Conservation (phyloP, 2,113 vertebrate species). For the Hypomesus transpacificus region DNA sequence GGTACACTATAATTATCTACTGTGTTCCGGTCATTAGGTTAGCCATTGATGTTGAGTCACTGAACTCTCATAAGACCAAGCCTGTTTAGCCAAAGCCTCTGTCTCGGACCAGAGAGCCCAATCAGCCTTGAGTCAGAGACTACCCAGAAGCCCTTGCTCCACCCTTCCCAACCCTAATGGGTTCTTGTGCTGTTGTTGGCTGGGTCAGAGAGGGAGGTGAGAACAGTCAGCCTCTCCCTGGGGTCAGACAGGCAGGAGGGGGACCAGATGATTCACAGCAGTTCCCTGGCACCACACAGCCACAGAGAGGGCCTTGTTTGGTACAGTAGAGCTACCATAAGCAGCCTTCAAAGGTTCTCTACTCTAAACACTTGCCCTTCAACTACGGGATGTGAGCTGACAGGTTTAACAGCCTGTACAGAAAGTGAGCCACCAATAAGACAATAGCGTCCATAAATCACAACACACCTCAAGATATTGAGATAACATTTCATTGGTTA, state of each 20-base stretch:
- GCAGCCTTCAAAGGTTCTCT: too few relatives aligned
- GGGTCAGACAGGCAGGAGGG: constrained; percentile 15
- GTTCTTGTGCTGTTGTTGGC: constrained; percentile 31
- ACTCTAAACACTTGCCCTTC: too few relatives aligned
- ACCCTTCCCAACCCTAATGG: constrained; percentile 30
- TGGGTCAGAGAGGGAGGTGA: constrained; percentile 32
- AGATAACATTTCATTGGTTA: too few relatives aligned
- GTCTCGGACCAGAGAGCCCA: constrained; percentile 11
- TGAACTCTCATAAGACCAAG: constrained; percentile 21
- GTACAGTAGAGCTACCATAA: too few relatives aligned
- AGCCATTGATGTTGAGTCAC: constrained; percentile 44
- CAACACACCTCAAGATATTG: too few relatives aligned
- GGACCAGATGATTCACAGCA: constrained; percentile 43
- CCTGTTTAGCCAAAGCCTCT: constrained; percentile 9
- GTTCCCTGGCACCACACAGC: constrained; percentile 21
- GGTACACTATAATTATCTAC: constrained; percentile 19
- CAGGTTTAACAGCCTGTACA: too few relatives aligned
- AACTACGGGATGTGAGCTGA: too few relatives aligned
- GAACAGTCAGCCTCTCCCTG: constrained; percentile 23
- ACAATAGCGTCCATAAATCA: too few relatives aligned
- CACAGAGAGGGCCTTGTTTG: too few relatives aligned
- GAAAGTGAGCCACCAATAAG: too few relatives aligned
- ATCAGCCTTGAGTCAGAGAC: constrained; percentile 15
- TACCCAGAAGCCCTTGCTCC: constrained; percentile 9
- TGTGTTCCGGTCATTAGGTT: constrained; percentile 21